phyloP scores from a whole-genome alignment of 2,113 vertebrate species.

The Urocitellus parryii region DNA sequence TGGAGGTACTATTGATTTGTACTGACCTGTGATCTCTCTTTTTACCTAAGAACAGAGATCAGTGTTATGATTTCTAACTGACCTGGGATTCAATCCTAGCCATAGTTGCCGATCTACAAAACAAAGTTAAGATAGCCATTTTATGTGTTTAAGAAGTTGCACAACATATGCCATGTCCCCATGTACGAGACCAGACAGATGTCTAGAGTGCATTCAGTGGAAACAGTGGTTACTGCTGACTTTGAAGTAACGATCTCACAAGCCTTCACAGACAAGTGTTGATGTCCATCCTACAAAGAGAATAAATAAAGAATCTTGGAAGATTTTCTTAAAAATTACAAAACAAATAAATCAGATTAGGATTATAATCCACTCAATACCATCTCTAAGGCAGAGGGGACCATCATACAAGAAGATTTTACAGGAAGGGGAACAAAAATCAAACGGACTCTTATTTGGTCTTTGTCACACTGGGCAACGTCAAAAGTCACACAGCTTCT shows the following conservation, averaged over 20 bases:
- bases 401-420: not conserved
- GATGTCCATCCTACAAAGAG: not conserved
- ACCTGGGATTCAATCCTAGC: not conserved
- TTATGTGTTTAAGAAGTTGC: not conserved
- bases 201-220: not conserved
- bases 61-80: not conserved
- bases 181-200: not conserved
- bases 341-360: not conserved
- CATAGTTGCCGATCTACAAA: not conserved
- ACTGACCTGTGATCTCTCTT: not conserved
- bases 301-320: not conserved
- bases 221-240: not conserved
- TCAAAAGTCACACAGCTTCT: not conserved
- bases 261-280: not conserved
- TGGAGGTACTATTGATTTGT: not conserved
- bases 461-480: not conserved
- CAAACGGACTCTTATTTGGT: not conserved
- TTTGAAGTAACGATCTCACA: not conserved
- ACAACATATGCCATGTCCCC: not conserved
- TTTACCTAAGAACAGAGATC: not conserved
- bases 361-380: not conserved
- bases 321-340: slow-evolving; percentile 28
- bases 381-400: not conserved
- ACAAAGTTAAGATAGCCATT: not conserved
- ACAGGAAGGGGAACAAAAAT: not conserved